These are phyloP conservation scores for Odontophorus gujanensis DNA, from an alignment of 2,113 vertebrate species.

Conservation along the genomic window DNA sequence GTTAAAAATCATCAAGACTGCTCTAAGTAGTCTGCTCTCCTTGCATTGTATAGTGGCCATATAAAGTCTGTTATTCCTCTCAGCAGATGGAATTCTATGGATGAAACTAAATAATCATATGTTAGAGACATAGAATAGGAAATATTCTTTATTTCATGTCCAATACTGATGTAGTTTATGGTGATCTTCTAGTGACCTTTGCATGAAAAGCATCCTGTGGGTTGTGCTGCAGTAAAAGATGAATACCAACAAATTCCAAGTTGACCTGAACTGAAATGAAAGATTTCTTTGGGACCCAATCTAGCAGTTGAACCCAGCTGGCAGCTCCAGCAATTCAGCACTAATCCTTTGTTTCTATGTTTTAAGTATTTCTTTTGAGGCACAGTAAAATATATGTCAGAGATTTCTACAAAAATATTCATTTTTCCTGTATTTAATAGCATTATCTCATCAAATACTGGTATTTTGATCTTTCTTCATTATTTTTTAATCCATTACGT, in stretches of 20 bases:
- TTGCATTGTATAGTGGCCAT: background rate
- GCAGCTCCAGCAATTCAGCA: rapidly evolving
- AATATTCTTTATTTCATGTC: background rate
- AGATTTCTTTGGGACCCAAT: background rate
- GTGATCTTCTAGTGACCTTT: background rate
- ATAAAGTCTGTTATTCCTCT: background rate
- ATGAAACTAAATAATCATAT: background rate
- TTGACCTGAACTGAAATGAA: background rate
- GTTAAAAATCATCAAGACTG: background rate
- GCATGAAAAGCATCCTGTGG: background rate
- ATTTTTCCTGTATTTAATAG: background rate
- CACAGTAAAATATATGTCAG: background rate
- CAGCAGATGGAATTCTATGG: background rate
- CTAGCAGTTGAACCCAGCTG: background rate
- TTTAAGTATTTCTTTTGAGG: background rate
- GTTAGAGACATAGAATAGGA: background rate
- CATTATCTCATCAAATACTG: background rate
- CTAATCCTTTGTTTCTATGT: background rate
- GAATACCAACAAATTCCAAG: background rate
- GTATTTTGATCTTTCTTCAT: background rate
- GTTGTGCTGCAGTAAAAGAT: background rate
- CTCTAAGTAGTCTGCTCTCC: background rate
- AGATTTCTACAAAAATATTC: background rate
- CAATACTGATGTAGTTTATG: background rate
- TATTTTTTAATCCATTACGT: background rate